Evolutionary conservation across 2,888 invertebrate genomes (phyloP).

Genomic region (Chrysolina haemoptera): DNA sequence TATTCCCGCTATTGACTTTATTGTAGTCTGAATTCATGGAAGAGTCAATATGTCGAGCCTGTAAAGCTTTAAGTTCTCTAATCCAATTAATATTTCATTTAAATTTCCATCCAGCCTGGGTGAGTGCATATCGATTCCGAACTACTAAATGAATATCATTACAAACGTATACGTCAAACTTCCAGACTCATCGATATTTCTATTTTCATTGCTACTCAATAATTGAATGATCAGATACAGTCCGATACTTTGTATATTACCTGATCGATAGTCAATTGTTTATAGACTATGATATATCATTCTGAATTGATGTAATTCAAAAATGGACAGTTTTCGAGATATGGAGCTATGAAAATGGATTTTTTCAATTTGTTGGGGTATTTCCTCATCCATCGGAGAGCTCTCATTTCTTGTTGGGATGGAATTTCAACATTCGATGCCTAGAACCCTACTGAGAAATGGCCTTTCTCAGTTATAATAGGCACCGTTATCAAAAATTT

Average conservation of each 20-base stretch:
- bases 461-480: too few relatives aligned
- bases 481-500: too few relatives aligned
- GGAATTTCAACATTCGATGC: too few relatives aligned
- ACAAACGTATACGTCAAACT: neutral
- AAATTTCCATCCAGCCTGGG: neutral
- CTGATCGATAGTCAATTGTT: neutral
- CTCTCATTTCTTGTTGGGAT: too few relatives aligned
- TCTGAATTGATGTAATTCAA: neutral
- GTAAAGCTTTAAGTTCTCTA: too few relatives aligned
- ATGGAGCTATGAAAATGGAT: too few relatives aligned
- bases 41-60: too few relatives aligned
- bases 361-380: too few relatives aligned
- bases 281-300: neutral
- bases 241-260: neutral
- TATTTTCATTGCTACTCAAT: conserved; percentile 6
- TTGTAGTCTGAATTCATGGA: too few relatives aligned
- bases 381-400: too few relatives aligned
- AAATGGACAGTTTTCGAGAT: neutral
- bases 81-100: neutral
- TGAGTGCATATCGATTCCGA: neutral
- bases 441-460: too few relatives aligned
- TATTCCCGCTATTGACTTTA: too few relatives aligned
- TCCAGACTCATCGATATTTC: neutral
- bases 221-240: neutral
- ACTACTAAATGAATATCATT: neutral